Conservation (phyloP, 2,888 invertebrate species). For the Scaptomyza polygonia region DNA sequence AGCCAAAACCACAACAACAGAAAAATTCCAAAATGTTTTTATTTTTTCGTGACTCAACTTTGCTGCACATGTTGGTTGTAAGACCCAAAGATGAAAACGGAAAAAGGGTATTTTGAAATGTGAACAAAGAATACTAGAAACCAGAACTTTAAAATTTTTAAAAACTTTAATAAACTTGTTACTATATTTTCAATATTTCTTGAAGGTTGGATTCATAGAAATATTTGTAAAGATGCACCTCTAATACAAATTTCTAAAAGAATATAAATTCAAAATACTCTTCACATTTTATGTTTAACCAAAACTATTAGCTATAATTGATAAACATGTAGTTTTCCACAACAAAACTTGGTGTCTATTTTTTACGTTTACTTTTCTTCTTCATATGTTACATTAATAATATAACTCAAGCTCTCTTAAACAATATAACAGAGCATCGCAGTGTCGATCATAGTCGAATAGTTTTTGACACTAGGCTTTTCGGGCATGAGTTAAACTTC, state of each 20-base stretch:
- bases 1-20: constrained; percentile 4
- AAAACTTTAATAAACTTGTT: no score
- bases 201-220: no score
- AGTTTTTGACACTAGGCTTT: background rate
- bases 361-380: background rate
- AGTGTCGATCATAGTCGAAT: background rate
- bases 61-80: constrained; percentile 32
- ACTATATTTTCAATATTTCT: no score
- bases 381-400: background rate
- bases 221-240: no score
- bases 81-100: background rate
- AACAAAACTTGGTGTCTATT: background rate
- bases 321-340: no score
- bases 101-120: background rate
- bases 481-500: constrained; percentile 28
- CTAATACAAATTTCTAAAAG: no score
- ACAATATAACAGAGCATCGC: background rate
- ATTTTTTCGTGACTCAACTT: constrained; percentile 57
- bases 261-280: no score
- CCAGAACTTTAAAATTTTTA: no score
- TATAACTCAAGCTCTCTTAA: background rate
- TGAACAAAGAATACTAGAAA: background rate
- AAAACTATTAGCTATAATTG: no score
- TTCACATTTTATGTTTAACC: no score
- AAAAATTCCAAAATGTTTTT: constrained; percentile 39